Evolutionary conservation across 2,888 invertebrate species (phyloP), one percentile per base, ranked within the genome.

Genomic region (Cacoxenus indagator): DNA sequence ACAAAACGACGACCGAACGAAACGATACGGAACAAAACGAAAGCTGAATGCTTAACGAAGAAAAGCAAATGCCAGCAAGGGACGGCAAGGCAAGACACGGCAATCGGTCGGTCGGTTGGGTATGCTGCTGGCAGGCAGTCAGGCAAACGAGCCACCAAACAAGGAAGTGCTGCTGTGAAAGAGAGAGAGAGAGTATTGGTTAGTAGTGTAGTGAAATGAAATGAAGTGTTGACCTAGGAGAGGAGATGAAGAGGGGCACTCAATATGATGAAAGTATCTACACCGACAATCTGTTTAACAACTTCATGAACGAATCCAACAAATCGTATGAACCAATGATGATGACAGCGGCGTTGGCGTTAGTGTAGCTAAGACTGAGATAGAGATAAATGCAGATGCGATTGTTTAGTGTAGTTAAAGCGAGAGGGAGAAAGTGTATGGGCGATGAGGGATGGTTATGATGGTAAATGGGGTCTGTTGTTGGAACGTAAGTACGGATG

Each of bases 251-350:
- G 31, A 29, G 65, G 66, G 68, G 72, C 72, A 72, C 65, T 68
- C 67, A 79, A 82, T 76, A 80, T 79, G 79, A 80, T 80, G 81
- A 82, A 80, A 84, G 85, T 85, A 85, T 85, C 84, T 85, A 84
- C 81, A 84, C 84, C 84, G 84, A 85, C 84, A 84, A 84, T 84
- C 84, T 84, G 84, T 84, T 85, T 85, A 84, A 84, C 84, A 84
- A 84, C 85, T 84, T 84, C 85, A 84, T 84, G 85, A 85, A 83
- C 83, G 85, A 84, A 84, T 85, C 85, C 84, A 84, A 84, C 84
- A 84, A 84, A 84, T 84, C 84, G 84, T 84, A 84, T 84, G 74
- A 80, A 78, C 76, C 80, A 80, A 77, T 78, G 78, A 79, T 78
- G 69, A 78, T 75, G 74, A 69, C 64, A 59, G 51, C 55, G 31